Evolutionary conservation across 1,140 invertebrate genomes (phyloP).

Genomic region (Penaeus japonicus): DNA sequence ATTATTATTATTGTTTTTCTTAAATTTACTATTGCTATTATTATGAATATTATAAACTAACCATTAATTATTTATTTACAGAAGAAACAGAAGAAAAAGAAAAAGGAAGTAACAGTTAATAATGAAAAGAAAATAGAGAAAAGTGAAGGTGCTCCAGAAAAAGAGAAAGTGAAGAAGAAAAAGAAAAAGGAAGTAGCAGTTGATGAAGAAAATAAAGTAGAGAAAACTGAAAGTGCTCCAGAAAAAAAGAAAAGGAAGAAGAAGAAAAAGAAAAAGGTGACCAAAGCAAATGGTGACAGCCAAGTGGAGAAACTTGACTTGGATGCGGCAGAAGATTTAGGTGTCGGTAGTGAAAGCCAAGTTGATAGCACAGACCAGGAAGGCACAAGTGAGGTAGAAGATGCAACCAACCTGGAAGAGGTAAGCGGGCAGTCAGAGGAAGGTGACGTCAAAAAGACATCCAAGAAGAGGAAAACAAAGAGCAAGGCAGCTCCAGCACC

Average conservation of each 20-base stretch:
- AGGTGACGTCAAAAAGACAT: neutral
- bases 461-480: neutral
- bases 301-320: neutral
- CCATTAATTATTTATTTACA: neutral
- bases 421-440: neutral
- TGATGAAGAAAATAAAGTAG: neutral
- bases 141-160: neutral
- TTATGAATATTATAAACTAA: neutral
- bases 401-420: too few relatives aligned
- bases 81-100: neutral
- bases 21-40: neutral
- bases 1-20: too few relatives aligned
- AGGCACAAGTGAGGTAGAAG: too few relatives aligned
- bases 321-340: neutral
- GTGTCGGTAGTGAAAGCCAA: neutral
- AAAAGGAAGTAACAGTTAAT: neutral
- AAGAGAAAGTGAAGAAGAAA: slow-evolving; percentile 23
- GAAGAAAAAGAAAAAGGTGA: slow-evolving; percentile 26
- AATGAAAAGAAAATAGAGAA: neutral
- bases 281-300: neutral
- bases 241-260: neutral
- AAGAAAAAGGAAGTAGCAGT: neutral
- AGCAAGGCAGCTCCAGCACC: neutral
- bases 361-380: neutral
- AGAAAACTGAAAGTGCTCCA: neutral